Evolutionary conservation across 2,113 vertebrate species (phyloP).

Genomic region (Coturnix japonica): DNA sequence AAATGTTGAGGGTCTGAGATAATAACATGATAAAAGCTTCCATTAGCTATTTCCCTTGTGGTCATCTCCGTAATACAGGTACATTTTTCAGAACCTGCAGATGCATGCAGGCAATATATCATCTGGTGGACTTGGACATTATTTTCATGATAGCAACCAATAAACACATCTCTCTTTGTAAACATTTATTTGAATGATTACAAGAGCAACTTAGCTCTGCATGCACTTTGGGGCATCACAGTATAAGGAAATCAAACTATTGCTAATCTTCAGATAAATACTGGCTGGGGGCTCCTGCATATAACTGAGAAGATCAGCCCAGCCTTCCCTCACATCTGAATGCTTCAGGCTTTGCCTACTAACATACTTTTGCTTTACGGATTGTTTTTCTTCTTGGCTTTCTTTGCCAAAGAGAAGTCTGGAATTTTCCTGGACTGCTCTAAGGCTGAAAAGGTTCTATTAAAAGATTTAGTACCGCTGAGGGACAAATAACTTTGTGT

Average conservation of each 20-base stretch:
- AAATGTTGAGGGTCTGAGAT: neutral
- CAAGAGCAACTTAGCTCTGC: neutral
- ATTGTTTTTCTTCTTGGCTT: conserved; percentile 56
- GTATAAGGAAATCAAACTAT: too few relatives aligned
- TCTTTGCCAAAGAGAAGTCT: conserved; percentile 51
- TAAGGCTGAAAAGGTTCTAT: conserved; percentile 62
- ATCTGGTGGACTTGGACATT: neutral
- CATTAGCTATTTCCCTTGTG: neutral
- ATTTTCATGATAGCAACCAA: neutral
- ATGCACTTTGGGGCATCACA: too few relatives aligned
- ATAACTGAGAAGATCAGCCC: conserved; percentile 10
- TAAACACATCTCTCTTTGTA: neutral
- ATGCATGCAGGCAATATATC: neutral
- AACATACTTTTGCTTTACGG: conserved; percentile 59
- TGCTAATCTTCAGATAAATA: neutral
- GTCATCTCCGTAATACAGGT: neutral
- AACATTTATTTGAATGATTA: neutral
- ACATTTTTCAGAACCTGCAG: neutral
- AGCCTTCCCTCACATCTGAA: conserved; percentile 4
- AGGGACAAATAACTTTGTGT: conserved; percentile 8
- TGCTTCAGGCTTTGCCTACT: conserved; percentile 23
- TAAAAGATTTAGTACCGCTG: conserved; percentile 52
- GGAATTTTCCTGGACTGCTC: conserved; percentile 66
- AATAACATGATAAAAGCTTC: neutral
- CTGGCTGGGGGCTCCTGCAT: neutral